Conservation (phyloP, 2,113 vertebrate species). For the Tragelaphus strepsiceros region DNA sequence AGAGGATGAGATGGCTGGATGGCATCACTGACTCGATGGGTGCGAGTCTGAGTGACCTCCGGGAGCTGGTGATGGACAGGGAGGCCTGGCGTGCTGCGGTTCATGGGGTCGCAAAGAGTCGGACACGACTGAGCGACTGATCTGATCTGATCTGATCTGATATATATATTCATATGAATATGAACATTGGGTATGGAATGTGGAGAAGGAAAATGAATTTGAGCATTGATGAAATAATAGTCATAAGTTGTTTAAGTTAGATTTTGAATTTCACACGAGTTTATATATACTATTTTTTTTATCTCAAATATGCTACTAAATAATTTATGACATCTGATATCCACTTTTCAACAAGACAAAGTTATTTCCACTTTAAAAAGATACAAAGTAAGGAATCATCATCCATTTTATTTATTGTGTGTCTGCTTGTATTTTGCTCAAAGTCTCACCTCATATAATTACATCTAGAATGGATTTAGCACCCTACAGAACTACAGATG, state of each 20-base stretch:
- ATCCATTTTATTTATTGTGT: background rate
- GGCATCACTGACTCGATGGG: no score
- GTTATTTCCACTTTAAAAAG: background rate
- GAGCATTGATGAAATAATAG: background rate
- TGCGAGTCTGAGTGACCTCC: no score
- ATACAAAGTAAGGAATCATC: background rate
- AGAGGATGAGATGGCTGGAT: no score
- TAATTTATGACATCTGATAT: background rate
- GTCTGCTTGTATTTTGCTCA: background rate
- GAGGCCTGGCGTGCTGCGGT: no score
- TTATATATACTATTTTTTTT: background rate
- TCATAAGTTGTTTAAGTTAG: background rate
- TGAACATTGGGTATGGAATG: background rate
- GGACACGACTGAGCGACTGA: no score
- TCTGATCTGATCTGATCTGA: no score
- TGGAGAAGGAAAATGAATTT: background rate
- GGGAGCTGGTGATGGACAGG: no score
- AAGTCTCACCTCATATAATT: background rate
- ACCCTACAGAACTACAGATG: background rate
- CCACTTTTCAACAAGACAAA: background rate
- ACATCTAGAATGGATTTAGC: background rate
- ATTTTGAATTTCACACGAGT: slow-evolving; percentile 2
- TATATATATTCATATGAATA: background rate
- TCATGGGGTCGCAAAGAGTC: no score
- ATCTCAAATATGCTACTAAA: background rate